Conservation (phyloP, 2,113 vertebrate species). For the Crotalus horridus region DNA sequence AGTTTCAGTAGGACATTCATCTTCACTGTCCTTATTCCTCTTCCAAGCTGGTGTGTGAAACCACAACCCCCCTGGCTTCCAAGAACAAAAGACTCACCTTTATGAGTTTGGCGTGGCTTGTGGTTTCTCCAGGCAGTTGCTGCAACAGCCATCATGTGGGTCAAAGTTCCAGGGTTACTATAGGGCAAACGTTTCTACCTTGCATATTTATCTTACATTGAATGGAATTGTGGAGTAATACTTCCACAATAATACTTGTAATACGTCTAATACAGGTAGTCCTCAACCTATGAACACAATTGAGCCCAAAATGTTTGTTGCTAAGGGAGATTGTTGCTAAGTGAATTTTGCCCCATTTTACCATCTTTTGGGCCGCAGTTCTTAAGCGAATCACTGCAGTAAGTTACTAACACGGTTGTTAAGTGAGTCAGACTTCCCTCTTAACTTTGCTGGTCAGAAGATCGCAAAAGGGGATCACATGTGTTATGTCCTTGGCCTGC, state of each 20-base stretch:
- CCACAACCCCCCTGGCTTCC: not conserved
- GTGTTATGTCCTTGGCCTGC: no score
- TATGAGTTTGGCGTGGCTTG: not conserved
- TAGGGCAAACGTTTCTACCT: not conserved
- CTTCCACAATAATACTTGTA: not conserved
- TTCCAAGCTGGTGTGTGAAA: no score
- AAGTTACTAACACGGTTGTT: no score
- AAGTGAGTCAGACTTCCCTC: no score
- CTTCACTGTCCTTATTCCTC: no score
- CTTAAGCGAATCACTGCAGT: no score
- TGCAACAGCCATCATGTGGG: not conserved
- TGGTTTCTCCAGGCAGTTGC: not conserved
- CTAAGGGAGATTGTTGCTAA: not conserved
- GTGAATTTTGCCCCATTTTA: not conserved
- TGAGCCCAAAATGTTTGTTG: no score
- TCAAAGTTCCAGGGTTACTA: not conserved
- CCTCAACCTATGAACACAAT: no score
- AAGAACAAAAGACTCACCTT: not conserved
- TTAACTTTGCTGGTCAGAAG: no score
- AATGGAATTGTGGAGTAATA: not conserved
- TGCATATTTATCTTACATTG: not conserved
- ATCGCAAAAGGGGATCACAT: no score
- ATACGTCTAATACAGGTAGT: not conserved
- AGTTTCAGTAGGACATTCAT: no score
- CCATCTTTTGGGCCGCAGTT: no score